Evolutionary conservation across 2,888 invertebrate genomes (phyloP), one percentile per base, ranked within the genome.

Genomic region (Diplazon laetatorius): DNA sequence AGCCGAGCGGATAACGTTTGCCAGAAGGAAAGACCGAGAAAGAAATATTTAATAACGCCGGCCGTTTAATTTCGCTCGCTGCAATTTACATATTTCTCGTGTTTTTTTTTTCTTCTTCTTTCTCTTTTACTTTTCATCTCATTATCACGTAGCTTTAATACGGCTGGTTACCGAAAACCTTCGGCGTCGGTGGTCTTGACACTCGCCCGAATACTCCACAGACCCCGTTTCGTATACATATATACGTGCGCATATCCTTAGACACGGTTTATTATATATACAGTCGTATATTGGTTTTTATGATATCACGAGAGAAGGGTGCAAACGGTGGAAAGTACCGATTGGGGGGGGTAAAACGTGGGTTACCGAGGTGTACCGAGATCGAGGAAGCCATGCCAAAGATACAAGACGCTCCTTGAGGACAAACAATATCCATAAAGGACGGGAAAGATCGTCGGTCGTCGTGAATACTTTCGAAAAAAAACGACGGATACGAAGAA

Each of bases 1-100:
- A 57, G 30, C 14, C 46, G 68, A 14, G 22, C 46, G 16, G 63
- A 44, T 18, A 25, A 14, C 12, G 39, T 18, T 37, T 20, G 20
- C 18, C 18, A 50, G 59, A 48, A 59, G 46, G 35, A 48, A 46
- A 39, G 44, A 68, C 39, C 30, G 39, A 10, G 57, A 37, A 66
- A 74, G 75, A 78, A 68, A 75, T 78, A 75, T 78, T 75, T 71
- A 71, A 75, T 68, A 75, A 66, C 60, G 55, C 57, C 39, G 55
- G 50, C 66, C 68, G 63, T 75, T 75, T 78, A 78, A 68, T 71
- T 70, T 52, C 42, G 62, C 66, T 66, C 46, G 63, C 9, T 37
- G 50, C 57, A 55, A 42, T 55, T 62, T 75, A 66, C 52, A 12
- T 71, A 20, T 35, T 37, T 35, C 37, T 35, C 48, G 57, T 60